Evolutionary conservation across 2,797 vertebrate species (phyloP).

Genomic region (Premnoplex brunnescens): DNA sequence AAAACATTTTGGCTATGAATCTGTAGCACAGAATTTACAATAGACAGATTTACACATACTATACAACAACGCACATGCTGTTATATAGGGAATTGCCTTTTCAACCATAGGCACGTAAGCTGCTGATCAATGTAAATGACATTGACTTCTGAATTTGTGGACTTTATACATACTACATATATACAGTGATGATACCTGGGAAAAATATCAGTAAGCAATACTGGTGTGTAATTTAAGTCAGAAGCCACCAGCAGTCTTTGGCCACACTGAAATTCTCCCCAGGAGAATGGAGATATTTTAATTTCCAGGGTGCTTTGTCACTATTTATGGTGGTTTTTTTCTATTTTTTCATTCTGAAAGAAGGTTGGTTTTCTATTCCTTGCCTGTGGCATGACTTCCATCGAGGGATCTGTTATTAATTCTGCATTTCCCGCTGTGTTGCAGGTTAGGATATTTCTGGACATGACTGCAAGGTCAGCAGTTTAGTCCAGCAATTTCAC

Average conservation of each 20-base stretch:
- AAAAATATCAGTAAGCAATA: not conserved
- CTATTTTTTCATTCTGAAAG: not conserved
- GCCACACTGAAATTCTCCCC: not conserved
- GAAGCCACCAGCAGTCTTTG: not conserved
- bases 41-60: not conserved
- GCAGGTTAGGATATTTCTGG: conserved; percentile 3
- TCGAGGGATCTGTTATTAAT: conserved; percentile 51
- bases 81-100: not conserved
- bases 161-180: not conserved
- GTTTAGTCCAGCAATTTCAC: not conserved
- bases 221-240: not conserved
- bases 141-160: not conserved
- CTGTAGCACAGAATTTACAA: not conserved
- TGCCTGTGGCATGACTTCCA: conserved; percentile 26
- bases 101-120: not conserved
- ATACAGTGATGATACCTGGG: not conserved
- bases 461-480: not conserved
- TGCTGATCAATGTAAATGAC: not conserved
- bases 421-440: conserved; percentile 19
- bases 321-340: not conserved
- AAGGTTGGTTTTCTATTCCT: conserved; percentile 18
- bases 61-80: not conserved
- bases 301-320: not conserved
- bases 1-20: not conserved
- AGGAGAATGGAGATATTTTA: not conserved